A percentile compares a stretch with the other conserved stretches of the same genome.
Evolutionary conservation across 2,888 invertebrate genomes (phyloP).

Genomic region (Cantharis flavilabris): DNA sequence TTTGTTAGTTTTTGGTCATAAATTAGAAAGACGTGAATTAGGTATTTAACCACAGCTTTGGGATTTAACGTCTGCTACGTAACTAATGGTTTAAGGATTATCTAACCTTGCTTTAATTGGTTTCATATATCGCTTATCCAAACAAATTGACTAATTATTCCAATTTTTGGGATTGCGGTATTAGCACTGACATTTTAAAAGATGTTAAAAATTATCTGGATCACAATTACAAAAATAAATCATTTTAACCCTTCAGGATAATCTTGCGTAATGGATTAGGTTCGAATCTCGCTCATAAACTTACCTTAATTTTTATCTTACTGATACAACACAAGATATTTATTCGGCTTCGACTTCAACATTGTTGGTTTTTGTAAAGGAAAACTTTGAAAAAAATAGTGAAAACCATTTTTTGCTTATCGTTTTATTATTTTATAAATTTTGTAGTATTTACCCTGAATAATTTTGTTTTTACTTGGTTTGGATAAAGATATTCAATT

Average conservation of each 20-base stretch:
- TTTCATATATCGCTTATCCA: slow-evolving; percentile 6
- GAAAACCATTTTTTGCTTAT: too few relatives aligned
- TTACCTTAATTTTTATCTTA: too few relatives aligned
- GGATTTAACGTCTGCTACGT: slow-evolving; percentile 8
- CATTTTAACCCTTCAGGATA: not conserved
- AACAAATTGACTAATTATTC: slow-evolving; percentile 9
- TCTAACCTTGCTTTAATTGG: slow-evolving; percentile 6
- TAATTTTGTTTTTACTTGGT: too few relatives aligned
- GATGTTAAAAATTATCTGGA: not conserved
- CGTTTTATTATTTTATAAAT: too few relatives aligned
- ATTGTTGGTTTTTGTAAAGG: too few relatives aligned
- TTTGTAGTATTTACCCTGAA: too few relatives aligned
- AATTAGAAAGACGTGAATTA: not conserved
- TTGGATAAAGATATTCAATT: too few relatives aligned
- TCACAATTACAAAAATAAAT: not conserved
- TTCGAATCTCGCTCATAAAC: too few relatives aligned
- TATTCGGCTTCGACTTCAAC: too few relatives aligned
- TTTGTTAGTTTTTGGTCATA: not conserved
- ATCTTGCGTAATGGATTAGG: not conserved
- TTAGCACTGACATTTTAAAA: not conserved
- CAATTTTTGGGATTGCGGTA: not conserved
- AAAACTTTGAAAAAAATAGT: too few relatives aligned
- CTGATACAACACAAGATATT: too few relatives aligned
- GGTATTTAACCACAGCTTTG: not conserved
- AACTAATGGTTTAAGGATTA: slow-evolving; percentile 12